phyloP scores from a whole-genome alignment of 2,797 vertebrate species.

The Phoebastria nigripes region DNA sequence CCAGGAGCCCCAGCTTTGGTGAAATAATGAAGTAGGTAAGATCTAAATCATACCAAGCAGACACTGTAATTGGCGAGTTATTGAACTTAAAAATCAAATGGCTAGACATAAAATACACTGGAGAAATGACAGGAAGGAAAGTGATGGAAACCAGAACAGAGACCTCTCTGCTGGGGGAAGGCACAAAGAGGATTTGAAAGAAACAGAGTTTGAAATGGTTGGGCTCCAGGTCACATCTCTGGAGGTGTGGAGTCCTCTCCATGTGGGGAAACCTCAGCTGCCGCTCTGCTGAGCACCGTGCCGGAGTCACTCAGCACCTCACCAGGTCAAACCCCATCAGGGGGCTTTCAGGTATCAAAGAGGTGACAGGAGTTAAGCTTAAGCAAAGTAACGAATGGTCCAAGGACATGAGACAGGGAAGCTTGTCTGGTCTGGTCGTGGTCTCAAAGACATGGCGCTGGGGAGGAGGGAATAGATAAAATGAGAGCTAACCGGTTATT shows the following conservation, averaged over 20 bases:
- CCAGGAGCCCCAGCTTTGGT: not conserved
- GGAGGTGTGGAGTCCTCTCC: not conserved
- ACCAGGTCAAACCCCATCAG: not conserved
- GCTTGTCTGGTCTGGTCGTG: not conserved
- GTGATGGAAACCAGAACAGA: not conserved
- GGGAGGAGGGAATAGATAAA: not conserved
- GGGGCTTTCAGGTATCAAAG: not conserved
- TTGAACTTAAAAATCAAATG: not conserved
- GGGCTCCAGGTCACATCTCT: not conserved
- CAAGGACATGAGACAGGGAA: not conserved
- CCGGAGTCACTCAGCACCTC: not conserved
- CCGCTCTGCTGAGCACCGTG: fast-evolving
- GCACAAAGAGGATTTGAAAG: not conserved
- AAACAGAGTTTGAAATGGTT: not conserved
- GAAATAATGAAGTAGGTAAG: not conserved
- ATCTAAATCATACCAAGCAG: not conserved
- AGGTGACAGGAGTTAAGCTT: not conserved
- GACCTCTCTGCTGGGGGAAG: not conserved
- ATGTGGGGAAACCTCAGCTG: fast-evolving
- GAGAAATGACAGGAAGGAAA: not conserved
- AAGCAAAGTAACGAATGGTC: not conserved
- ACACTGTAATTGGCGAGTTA: not conserved
- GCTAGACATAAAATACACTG: not conserved
- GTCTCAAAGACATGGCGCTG: not conserved
- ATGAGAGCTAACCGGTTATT: not conserved